Conservation (phyloP, 2,797 vertebrate genomes). For the Euphonia xanthogaster region DNA sequence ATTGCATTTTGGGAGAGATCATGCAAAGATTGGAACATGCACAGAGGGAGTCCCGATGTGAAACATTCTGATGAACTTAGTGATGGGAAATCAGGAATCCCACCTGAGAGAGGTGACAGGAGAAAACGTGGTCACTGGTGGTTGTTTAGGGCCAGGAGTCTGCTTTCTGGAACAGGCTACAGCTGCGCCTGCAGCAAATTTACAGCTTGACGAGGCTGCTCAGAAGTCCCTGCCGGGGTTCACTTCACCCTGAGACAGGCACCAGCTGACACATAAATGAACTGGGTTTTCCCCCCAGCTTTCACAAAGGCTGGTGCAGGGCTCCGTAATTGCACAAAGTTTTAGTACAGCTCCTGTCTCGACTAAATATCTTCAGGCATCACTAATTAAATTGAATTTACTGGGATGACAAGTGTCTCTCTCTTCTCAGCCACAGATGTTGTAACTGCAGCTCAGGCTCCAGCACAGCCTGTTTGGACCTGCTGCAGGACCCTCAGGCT, state of each 20-base stretch:
- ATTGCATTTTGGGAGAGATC: background rate
- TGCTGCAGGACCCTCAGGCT: background rate
- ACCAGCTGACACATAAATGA: background rate
- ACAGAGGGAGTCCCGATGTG: too few relatives aligned
- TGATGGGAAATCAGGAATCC: background rate
- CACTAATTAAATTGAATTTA: background rate
- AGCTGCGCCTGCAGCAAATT: background rate
- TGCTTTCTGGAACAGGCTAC: background rate
- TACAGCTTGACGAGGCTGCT: background rate
- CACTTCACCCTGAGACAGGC: background rate
- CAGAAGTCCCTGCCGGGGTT: background rate
- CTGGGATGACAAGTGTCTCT: background rate
- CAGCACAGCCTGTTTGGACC: background rate
- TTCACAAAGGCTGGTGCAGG: background rate
- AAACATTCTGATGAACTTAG: fast-evolving
- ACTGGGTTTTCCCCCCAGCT: background rate
- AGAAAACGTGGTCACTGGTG: fast-evolving
- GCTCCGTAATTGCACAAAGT: background rate
- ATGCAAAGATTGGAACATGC: fast-evolving
- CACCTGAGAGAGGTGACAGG: background rate
- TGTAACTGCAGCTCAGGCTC: background rate
- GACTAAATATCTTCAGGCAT: background rate
- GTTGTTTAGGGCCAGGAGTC: background rate
- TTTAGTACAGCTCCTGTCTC: background rate
- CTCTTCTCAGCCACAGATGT: background rate